A percentile compares a stretch with the other conserved stretches of the same genome.
Conservation (phyloP, 2,888 invertebrate genomes). For the Noctuana brunneofusca region DNA sequence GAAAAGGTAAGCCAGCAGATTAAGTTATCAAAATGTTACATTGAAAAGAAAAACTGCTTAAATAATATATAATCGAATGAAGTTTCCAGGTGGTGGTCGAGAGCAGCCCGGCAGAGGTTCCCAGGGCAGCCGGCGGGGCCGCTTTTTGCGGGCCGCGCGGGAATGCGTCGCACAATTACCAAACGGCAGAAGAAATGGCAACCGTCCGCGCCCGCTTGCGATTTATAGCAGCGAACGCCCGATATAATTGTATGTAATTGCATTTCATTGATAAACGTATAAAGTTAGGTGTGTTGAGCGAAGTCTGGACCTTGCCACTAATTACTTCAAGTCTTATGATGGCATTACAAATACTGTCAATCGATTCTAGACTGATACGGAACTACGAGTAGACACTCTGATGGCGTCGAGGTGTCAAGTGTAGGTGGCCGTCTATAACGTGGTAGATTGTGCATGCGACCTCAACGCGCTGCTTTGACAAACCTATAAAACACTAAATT, state of each 20-base stretch:
- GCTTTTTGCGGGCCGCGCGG: conserved; percentile 25
- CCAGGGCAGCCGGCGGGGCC: conserved; percentile 18
- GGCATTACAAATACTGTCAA: background rate
- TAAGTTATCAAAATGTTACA: conserved; percentile 10
- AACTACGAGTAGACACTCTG: no score
- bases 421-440: no score
- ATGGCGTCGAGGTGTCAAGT: no score
- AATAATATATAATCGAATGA: background rate
- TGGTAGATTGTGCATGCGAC: no score
- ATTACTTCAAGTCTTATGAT: background rate
- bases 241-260: conserved; percentile 26
- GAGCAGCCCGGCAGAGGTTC: conserved; percentile 11
- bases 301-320: background rate
- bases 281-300: background rate
- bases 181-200: conserved; percentile 16
- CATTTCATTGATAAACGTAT: conserved; percentile 12
- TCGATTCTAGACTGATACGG: no score
- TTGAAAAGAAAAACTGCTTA: background rate
- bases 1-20: background rate
- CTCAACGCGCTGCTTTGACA: background rate
- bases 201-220: background rate
- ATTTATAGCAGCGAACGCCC: conserved; percentile 16
- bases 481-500: background rate
- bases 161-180: conserved; percentile 23
- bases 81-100: conserved; percentile 12